Percentiles rank a stretch among this genome's conserved stretches.
phyloP scores from a whole-genome alignment of 1,140 invertebrate genomes.

The Alviniconcha marisindica region DNA sequence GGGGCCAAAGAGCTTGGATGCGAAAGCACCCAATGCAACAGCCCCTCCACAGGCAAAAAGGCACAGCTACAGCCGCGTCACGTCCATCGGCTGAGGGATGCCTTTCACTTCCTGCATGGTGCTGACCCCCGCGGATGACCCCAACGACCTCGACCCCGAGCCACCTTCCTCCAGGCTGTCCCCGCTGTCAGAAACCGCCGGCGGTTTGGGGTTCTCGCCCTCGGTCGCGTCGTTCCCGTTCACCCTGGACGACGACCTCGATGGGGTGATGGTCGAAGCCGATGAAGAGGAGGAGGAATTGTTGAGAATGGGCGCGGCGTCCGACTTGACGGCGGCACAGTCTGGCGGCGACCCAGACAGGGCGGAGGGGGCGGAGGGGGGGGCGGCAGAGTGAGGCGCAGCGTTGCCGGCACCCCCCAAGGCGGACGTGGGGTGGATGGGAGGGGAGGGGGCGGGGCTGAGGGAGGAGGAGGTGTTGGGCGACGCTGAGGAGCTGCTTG shows the following conservation, averaged over 20 bases:
- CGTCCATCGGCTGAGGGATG: conserved; percentile 38
- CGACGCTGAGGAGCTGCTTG: too few relatives aligned
- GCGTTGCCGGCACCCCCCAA: neutral
- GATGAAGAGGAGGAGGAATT: conserved; percentile 32
- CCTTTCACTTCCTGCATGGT: conserved; percentile 30
- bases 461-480: neutral
- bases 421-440: conserved; percentile 11
- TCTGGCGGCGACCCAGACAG: too few relatives aligned
- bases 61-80: conserved; percentile 30
- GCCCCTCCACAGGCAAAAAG: too few relatives aligned
- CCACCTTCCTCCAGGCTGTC: conserved; percentile 19
- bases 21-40: too few relatives aligned
- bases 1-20: too few relatives aligned
- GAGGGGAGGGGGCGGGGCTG: conserved; percentile 3
- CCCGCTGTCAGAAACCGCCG: conserved; percentile 10
- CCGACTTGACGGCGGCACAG: neutral
- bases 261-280: conserved; percentile 35
- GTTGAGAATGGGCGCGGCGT: neutral
- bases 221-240: neutral
- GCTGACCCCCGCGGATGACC: neutral
- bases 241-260: conserved; percentile 1
- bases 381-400: neutral
- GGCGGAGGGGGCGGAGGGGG: neutral
- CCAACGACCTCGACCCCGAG: neutral
- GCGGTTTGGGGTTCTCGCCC: neutral